Conservation (phyloP, 2,888 invertebrate genomes). For the Callimorpha dominula region DNA sequence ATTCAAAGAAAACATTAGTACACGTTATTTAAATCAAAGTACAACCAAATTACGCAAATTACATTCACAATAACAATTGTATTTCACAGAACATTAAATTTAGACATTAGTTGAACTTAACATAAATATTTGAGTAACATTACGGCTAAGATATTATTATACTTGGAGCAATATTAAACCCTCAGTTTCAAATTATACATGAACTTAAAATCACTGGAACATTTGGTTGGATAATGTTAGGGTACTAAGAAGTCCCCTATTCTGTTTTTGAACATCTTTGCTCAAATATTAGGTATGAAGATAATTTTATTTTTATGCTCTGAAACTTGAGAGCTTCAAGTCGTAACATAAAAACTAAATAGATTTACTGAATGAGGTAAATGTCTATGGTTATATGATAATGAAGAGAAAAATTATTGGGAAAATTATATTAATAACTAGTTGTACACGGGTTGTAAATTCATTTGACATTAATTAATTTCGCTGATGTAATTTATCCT, state of each 20-base stretch:
- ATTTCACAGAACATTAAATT: conserved; percentile 29
- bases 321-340: conserved; percentile 6
- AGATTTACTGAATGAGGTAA: background rate
- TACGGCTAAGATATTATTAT: conserved; percentile 26
- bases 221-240: conserved; percentile 35
- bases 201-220: conserved; percentile 41
- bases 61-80: conserved; percentile 14
- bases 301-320: conserved; percentile 21
- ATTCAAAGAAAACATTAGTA: background rate
- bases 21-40: background rate
- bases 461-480: background rate
- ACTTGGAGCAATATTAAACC: conserved; percentile 10
- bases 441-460: no score
- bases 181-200: conserved; percentile 39
- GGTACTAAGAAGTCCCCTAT: conserved; percentile 25
- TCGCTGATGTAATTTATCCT: background rate
- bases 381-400: background rate
- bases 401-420: no score
- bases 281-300: conserved; percentile 26
- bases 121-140: conserved; percentile 43
- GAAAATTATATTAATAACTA: no score
- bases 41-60: conserved; percentile 19
- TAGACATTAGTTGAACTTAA: conserved; percentile 25
- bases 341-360: conserved; percentile 9
- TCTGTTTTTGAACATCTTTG: conserved; percentile 19